Percentiles rank a stretch among this genome's conserved stretches.
Evolutionary conservation across 2,113 vertebrate species (phyloP).

Genomic region (Bagarius yarrelli): DNA sequence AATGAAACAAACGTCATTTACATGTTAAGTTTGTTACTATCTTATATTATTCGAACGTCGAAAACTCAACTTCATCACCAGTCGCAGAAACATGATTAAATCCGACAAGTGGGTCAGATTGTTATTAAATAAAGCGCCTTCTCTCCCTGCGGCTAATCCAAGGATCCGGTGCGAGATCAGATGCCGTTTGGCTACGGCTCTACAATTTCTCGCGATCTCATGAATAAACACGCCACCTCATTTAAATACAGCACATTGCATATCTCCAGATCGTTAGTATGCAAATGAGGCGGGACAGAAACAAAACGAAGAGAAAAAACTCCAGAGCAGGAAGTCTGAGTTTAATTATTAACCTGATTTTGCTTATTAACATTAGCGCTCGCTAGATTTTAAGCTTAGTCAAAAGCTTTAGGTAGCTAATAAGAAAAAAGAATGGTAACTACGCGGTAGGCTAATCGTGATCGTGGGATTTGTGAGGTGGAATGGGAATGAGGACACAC

Average conservation of each 20-base stretch:
- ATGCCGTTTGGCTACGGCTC: not conserved
- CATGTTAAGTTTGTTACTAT: not conserved
- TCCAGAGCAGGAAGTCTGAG: not conserved
- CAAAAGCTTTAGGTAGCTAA: not conserved
- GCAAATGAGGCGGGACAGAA: conserved; percentile 38
- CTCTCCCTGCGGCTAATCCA: not conserved
- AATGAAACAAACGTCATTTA: too few species aligned
- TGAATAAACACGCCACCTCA: conserved; percentile 36
- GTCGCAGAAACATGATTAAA: not conserved
- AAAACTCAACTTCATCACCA: not conserved
- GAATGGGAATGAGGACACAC: not conserved
- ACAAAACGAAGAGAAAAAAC: conserved; percentile 6
- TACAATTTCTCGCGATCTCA: conserved; percentile 27
- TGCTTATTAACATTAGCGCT: too few species aligned
- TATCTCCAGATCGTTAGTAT: conserved; percentile 40
- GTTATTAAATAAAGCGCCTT: conserved; percentile 18
- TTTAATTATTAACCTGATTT: not conserved
- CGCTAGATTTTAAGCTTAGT: not conserved
- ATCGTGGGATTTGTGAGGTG: not conserved
- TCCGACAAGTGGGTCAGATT: conserved; percentile 4
- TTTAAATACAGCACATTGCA: conserved; percentile 36
- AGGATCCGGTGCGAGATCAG: conserved; percentile 9
- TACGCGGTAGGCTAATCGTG: not conserved
- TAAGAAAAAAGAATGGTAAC: not conserved
- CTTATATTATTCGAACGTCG: not conserved